Evolutionary conservation across 2,797 vertebrate genomes (phyloP), one percentile per base, ranked within the genome.

Genomic region (Pseudotriccus pelzelni): DNA sequence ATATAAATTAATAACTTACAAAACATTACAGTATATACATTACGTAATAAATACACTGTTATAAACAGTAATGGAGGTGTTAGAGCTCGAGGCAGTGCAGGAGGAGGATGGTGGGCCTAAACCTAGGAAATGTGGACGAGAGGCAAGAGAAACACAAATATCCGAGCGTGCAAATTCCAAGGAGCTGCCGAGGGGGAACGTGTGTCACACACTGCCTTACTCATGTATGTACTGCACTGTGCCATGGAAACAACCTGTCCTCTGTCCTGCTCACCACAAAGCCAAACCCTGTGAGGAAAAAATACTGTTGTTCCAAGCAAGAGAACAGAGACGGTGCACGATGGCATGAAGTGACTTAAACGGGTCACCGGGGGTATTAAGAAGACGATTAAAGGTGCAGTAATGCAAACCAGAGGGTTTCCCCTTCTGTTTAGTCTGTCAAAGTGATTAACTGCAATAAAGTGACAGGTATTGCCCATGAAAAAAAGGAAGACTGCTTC

Each of bases 1-100:
- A 99, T 99, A 99, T 99, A 99, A 99, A 99, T 99, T 99, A 99
- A 99, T 99, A 98, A 99, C 99, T 99, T 99, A 99, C 98, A 99
- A 98, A 99, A 98, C 98, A 98, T 98, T 99, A 99, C 98, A 98
- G 98, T 99, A 99, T 99, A 96, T 99, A 99, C 99, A 99, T 97
- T 98, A 98, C 98, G 94, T 99, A 99, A 99, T 99, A 99, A 99
- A 99, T 99, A 99, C 98, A 99, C 97, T 98, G 98, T 99, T 99
- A 99, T 99, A 99, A 99, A 99, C 99, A 99, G 99, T 98, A 99
- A 98, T 96, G 98, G 98, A 99, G 98, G 98, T 98, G 98, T 98
- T 98, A 98, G 98, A 98, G 98, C 98, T 98, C 98, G 97, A 98
- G 98, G 97, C 99, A 99, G 99, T 99, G 98, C 98, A 97, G 96